A percentile compares a stretch with the other conserved stretches of the same genome.
phyloP scores from a whole-genome alignment of 2,113 vertebrate species.

The Helogale parvula region DNA sequence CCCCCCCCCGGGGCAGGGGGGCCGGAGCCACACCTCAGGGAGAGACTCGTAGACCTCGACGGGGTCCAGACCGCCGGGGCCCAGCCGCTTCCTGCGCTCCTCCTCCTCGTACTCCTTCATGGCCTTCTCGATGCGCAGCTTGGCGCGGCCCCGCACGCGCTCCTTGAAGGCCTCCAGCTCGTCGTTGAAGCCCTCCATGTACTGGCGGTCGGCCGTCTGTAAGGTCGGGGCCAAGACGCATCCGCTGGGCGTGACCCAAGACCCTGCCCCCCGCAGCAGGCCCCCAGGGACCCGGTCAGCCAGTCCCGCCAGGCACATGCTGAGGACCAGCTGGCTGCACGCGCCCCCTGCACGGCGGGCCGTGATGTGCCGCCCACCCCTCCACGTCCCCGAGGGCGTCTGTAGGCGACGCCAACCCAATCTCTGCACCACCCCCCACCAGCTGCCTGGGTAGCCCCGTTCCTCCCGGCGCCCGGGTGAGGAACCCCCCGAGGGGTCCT shows the following conservation, averaged over 20 bases:
- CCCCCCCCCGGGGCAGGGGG: not conserved
- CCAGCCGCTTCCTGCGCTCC: constrained; percentile 92
- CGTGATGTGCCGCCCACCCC: rapidly evolving
- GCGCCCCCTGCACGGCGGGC: rapidly evolving
- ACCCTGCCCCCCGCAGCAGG: not conserved
- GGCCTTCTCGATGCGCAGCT: constrained; percentile 94
- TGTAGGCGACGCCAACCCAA: not conserved
- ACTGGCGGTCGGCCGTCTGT: constrained; percentile 95
- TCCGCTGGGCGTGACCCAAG: not conserved
- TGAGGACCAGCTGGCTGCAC: no score
- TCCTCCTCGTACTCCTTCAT: constrained; percentile 95
- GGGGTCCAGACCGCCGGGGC: constrained; percentile 94
- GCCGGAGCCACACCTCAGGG: constrained; percentile 84
- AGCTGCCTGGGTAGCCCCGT: no score
- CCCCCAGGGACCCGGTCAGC: no score
- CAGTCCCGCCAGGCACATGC: rapidly evolving
- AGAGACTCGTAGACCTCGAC: constrained; percentile 95
- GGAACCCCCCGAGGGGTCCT: no score
- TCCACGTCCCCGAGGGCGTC: rapidly evolving
- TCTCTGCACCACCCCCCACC: not conserved
- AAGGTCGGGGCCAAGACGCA: rapidly evolving
- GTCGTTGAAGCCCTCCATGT: constrained; percentile 96
- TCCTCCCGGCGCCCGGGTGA: not conserved
- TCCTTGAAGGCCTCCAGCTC: constrained; percentile 96
- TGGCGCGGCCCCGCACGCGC: constrained; percentile 91